These are phyloP conservation scores for Ficedula albicollis DNA, from an alignment of 2,797 vertebrate species.

Conservation along the genomic window DNA sequence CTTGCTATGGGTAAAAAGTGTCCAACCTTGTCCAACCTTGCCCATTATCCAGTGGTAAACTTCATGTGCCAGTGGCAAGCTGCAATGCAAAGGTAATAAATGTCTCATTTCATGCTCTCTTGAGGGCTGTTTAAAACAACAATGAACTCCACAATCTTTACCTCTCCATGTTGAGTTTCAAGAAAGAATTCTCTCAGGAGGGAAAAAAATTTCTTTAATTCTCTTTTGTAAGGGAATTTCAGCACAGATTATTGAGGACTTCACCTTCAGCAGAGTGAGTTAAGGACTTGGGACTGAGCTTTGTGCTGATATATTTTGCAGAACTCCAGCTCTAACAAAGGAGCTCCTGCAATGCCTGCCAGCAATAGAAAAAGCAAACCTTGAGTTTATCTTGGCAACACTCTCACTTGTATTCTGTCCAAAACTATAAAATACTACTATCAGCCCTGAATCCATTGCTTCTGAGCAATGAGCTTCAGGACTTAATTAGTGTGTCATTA, in stretches of 20 bases:
- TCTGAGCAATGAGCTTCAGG: background rate
- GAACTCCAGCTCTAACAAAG: background rate
- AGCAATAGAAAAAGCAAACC: constrained; percentile 5
- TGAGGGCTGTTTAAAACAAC: background rate
- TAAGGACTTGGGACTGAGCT: background rate
- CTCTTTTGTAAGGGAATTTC: background rate
- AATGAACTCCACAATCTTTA: background rate
- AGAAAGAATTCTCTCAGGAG: background rate
- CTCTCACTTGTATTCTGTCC: background rate
- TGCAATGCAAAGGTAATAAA: background rate
- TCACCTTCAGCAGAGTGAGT: background rate
- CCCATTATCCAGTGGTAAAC: background rate
- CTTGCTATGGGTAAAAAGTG: accelerated
- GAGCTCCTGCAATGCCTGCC: background rate
- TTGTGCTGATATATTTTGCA: background rate
- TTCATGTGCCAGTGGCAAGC: background rate
- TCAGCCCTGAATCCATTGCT: background rate
- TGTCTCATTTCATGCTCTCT: background rate
- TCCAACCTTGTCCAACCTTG: background rate
- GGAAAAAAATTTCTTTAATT: background rate
- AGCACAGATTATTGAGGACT: background rate
- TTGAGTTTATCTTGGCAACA: constrained; percentile 28
- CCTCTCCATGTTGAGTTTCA: background rate
- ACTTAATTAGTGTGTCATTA: background rate
- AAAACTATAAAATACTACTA: background rate